phyloP scores from a whole-genome alignment of 2,113 vertebrate species.

The Malurus alboscapulatus region DNA sequence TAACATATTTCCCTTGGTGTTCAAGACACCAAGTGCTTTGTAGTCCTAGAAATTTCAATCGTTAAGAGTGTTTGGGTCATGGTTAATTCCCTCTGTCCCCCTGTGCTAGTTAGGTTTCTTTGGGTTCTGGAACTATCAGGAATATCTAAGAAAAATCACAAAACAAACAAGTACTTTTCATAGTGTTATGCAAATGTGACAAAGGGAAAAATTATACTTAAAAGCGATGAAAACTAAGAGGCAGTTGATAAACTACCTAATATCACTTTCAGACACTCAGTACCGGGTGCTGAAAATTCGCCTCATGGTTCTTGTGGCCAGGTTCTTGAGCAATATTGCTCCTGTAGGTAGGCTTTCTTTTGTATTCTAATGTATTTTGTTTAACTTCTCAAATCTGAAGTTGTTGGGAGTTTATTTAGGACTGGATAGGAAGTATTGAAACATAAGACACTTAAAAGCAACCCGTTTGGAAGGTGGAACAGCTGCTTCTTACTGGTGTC shows the following conservation, averaged over 20 bases:
- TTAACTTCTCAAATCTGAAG: neutral
- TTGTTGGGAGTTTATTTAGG: neutral
- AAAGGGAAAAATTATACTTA: neutral
- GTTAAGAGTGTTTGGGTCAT: neutral
- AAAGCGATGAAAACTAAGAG: neutral
- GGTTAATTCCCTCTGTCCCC: neutral
- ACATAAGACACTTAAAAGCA: neutral
- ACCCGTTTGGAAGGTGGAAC: neutral
- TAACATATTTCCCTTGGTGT: neutral
- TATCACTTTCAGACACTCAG: fast-evolving
- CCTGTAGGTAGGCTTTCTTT: neutral
- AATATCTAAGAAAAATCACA: neutral
- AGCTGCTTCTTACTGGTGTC: neutral
- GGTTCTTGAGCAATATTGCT: neutral
- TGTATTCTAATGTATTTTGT: neutral
- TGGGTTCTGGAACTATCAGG: neutral
- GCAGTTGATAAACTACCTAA: fast-evolving
- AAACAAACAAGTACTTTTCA: neutral
- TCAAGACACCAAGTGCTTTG: neutral
- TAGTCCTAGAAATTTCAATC: neutral
- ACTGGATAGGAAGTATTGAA: neutral
- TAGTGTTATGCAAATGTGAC: neutral
- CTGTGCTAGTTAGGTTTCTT: neutral
- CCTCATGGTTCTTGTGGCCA: neutral
- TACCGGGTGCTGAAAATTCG: neutral